phyloP scores from a whole-genome alignment of 2,888 invertebrate species.

The Clostera curtula region DNA sequence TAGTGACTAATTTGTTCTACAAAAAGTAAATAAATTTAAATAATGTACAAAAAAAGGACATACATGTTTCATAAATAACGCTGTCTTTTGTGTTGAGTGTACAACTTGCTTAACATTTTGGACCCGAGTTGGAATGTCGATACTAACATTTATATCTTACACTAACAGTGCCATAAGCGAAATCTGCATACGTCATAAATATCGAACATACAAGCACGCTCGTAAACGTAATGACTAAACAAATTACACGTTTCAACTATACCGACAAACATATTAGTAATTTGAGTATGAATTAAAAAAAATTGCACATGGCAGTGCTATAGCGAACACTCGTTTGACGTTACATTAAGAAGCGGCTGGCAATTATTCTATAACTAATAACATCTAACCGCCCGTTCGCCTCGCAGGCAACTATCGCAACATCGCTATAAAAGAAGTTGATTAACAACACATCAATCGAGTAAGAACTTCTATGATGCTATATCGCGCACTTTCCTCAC shows the following conservation, averaged over 20 bases:
- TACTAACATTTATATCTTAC: slow-evolving; percentile 37
- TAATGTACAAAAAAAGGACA: slow-evolving; percentile 26
- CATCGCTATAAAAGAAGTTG: slow-evolving; percentile 17
- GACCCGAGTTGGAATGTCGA: slow-evolving; percentile 67
- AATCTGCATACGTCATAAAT: slow-evolving; percentile 48
- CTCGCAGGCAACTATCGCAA: slow-evolving; percentile 27
- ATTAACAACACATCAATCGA: slow-evolving; percentile 13
- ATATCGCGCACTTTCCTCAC: slow-evolving; percentile 12
- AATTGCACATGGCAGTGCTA: slow-evolving; percentile 73
- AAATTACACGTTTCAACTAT: slow-evolving; percentile 50
- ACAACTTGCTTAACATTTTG: slow-evolving; percentile 47
- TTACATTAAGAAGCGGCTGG: slow-evolving; percentile 68
- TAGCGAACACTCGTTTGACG: slow-evolving; percentile 63
- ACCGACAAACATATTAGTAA: slow-evolving; percentile 48
- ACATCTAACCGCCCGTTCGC: slow-evolving; percentile 56
- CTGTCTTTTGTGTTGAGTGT: slow-evolving; percentile 34
- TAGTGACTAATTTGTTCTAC: slow-evolving; percentile 30
- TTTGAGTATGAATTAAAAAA: slow-evolving; percentile 47
- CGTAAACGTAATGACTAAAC: slow-evolving; percentile 59
- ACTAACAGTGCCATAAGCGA: slow-evolving; percentile 34
- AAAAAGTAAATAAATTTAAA: slow-evolving; percentile 18
- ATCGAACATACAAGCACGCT: slow-evolving; percentile 47
- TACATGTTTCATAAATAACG: slow-evolving; percentile 27
- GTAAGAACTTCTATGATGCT: slow-evolving; percentile 17
- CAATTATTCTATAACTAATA: slow-evolving; percentile 67